Evolutionary conservation across 2,888 invertebrate genomes (phyloP), one percentile per base, ranked within the genome.

Genomic region (Aproaerema taeniolella): DNA sequence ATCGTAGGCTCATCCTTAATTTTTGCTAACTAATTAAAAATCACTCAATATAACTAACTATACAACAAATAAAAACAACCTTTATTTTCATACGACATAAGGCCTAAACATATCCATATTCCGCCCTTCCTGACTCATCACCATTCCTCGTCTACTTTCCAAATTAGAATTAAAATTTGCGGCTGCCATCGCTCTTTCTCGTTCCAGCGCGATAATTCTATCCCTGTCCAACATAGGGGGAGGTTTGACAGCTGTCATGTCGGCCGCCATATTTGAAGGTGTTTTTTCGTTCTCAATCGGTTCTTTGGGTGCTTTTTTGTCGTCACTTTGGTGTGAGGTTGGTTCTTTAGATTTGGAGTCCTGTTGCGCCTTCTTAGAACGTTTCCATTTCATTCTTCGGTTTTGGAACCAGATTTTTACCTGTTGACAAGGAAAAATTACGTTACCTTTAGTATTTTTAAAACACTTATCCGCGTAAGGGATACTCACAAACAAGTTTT

Each of bases 341-440:
- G 46, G 52, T 42, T 87, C 85, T 39, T 90, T 90, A 31, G 51
- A 62, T 79, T 93, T 93, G 16, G 95, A 92, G 77, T 96, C 96
- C 53, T 95, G 95, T 69, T 96, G 96, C 0, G 96, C 96, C 65
- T 98, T 98, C 89, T 98, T 98, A 50, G 97, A 97, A 8, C 99
- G 88, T 74, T 99, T 99, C 97, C 98, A 98, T 73, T 98, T 98
- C 98, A 98, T 98, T 58, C 98, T 91, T 35, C 98, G 90, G 76
- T 98, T 98, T 90, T 99, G 98, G 80, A 99, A 99, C 98, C 97
- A 98, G 61, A 98, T 97, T 89, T 97, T 97, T 47, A 97, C 97
- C 95, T 97, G 90, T 8, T 61, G 61, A 55, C 49, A 70, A 64
- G 58, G 38, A 50, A 44, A 11, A 28, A 8, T 5, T 1, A 7